Evolutionary conservation across 2,888 invertebrate genomes (phyloP), one percentile per base, ranked within the genome.

Genomic region (Cantharis flavilabris): DNA sequence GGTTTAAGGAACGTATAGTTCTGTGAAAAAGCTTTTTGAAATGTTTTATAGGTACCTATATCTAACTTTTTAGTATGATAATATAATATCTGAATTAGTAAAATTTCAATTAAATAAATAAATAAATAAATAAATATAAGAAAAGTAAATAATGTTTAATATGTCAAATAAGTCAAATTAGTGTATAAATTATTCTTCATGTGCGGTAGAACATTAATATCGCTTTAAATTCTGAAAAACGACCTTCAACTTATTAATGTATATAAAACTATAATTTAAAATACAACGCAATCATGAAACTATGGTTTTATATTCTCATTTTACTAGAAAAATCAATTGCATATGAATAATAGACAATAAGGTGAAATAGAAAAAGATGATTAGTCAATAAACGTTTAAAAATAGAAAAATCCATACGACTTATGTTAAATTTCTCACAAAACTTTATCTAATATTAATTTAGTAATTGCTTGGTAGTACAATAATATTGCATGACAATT

Each of bases 391-490:
- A 10, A 67, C 13, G 18, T 26, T 18, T 67, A 67, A 67, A 67
- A 67, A 67, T 67, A 67, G 65, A 67, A 67, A 23, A 67, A 67
- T 67, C 65, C 65, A 67, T 67, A 67, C 26, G 49, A 23, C 65
- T 67, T 67, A 67, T 67, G 65, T 67, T 67, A 20, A 67, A n/a
- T 20, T 67, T 67, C 65, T 67, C 65, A 67, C 65, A 26, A 13
- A 23, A 26, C 23, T 23, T 26, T 26, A 67, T 67, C 26, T 67
- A 67, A 67, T 67, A 67, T 67, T 67, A 14, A 67, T 67, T 67
- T n/a, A 26, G 23, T 67, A 20, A 67, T 67, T 67, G 26, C 13
- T 67, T 23, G 26, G n/a, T 67, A 18, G 13, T 64, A 20, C 20
- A 9, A 64, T 20, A 33, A 9, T 10, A 23, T 67, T 23, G n/a